Conservation (phyloP, 37 sponge, comb jelly and placozoan genomes). For the Spongia lamella region DNA sequence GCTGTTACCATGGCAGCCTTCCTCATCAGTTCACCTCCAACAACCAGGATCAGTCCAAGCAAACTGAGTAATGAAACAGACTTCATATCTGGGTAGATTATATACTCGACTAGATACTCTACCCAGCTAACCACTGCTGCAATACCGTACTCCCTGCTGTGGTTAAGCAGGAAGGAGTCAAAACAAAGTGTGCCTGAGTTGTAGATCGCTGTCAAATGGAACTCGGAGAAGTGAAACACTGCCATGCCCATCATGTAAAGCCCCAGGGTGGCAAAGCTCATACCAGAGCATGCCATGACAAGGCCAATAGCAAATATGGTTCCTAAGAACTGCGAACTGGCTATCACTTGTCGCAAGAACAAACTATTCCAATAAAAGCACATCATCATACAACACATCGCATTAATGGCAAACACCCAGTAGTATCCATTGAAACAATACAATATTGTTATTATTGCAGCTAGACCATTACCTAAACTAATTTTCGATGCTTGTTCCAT, state of each 20-base stretch:
- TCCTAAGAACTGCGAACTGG: conserved; percentile 46
- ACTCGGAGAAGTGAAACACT: conserved; percentile 94
- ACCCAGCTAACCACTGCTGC: conserved; percentile 81
- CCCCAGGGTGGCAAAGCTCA: conserved; percentile 52
- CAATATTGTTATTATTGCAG: too few species aligned
- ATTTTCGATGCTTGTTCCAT: too few species aligned
- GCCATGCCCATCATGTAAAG: conserved; percentile 72
- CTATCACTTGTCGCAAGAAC: conserved; percentile 5
- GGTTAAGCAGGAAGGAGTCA: conserved; percentile 91
- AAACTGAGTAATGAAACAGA: conserved; percentile 15
- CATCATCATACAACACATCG: too few species aligned
- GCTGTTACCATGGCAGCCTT: conserved; percentile 92
- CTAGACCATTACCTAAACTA: too few species aligned
- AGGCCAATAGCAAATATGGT: conserved; percentile 36
- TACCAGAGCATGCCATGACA: not conserved
- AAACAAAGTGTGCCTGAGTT: conserved; percentile 70
- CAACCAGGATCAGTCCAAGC: conserved; percentile 60
- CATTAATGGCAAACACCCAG: too few species aligned
- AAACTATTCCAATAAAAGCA: too few species aligned
- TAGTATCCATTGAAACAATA: too few species aligned
- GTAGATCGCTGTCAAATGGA: conserved; percentile 78
- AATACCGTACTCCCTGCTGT: conserved; percentile 81
- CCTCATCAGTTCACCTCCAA: conserved; percentile 74
- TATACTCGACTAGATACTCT: conserved; percentile 80
- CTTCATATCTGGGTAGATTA: conserved; percentile 62